Percentiles rank a stretch among this genome's conserved stretches.
These are phyloP conservation scores for Pseudomyrmex pallidus DNA, from an alignment of 1,140 invertebrate species.

Conservation along the genomic window DNA sequence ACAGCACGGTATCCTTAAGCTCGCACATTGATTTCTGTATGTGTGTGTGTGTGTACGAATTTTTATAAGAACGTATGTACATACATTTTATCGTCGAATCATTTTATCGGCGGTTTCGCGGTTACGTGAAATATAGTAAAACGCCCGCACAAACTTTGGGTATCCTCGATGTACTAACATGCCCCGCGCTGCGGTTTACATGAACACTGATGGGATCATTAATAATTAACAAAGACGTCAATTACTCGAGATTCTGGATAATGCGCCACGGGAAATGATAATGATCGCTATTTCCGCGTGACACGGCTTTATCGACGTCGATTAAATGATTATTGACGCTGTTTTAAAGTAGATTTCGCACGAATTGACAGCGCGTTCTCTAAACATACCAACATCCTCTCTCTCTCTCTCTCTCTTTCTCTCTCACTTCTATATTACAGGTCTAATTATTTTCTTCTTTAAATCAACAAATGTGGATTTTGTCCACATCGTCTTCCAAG, in stretches of 20 bases:
- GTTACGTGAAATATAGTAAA: conserved; percentile 3
- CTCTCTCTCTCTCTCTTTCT: too few relatives aligned
- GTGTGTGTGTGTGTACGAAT: background rate
- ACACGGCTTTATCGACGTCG: background rate
- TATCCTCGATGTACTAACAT: background rate
- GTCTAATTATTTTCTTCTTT: background rate
- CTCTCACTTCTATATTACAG: too few relatives aligned
- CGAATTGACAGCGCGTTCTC: background rate
- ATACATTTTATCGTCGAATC: background rate
- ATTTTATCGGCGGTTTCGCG: background rate
- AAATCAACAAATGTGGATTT: background rate
- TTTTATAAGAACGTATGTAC: background rate
- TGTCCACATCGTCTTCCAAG: background rate
- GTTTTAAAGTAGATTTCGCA: conserved; percentile 14
- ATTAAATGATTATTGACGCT: conserved; percentile 37
- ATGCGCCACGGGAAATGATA: background rate
- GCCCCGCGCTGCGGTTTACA: background rate
- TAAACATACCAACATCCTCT: background rate
- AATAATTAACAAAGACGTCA: conserved; percentile 66
- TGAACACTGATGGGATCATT: conserved; percentile 25
- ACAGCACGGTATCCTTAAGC: too few relatives aligned
- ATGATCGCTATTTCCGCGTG: conserved; percentile 46
- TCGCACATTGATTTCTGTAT: background rate
- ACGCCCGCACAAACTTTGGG: background rate
- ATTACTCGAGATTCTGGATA: conserved; percentile 54